Conservation (phyloP, 2,797 vertebrate species). For the Leptatherina wallacei region DNA sequence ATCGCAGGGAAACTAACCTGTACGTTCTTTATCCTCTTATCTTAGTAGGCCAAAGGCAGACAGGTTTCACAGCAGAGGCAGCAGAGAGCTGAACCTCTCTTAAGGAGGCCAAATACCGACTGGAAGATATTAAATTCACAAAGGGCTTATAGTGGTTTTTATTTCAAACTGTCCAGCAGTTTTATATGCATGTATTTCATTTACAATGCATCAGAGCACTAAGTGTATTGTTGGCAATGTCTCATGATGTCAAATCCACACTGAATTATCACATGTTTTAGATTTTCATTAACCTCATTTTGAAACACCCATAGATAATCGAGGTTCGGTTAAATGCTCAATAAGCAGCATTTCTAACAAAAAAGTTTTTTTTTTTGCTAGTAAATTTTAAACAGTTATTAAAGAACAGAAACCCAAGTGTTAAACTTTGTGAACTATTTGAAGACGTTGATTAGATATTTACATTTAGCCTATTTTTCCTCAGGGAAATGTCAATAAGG, state of each 20-base stretch:
- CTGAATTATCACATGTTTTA: neutral
- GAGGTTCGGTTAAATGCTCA: no score
- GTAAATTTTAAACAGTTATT: no score
- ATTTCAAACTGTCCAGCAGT: no score
- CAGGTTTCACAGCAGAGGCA: conserved; percentile 46
- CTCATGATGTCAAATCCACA: neutral
- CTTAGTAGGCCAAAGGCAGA: conserved; percentile 59
- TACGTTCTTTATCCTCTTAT: conserved; percentile 66
- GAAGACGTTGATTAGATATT: neutral
- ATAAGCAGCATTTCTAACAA: neutral
- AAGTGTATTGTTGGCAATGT: neutral
- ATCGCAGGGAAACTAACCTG: conserved; percentile 43
- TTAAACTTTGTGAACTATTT: neutral
- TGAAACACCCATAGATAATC: neutral
- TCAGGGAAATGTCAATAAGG: neutral
- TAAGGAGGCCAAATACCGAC: neutral
- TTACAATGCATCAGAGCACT: neutral
- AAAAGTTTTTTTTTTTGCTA: neutral
- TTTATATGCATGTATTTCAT: neutral
- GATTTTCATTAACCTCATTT: neutral
- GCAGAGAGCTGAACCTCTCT: conserved; percentile 2
- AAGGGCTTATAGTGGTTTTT: neutral
- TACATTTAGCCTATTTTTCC: neutral
- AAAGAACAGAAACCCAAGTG: neutral
- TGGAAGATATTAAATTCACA: neutral